Base-by-base conservation (phyloP, 1,140 invertebrate species). In the Eriocheir sinensis region DNA sequence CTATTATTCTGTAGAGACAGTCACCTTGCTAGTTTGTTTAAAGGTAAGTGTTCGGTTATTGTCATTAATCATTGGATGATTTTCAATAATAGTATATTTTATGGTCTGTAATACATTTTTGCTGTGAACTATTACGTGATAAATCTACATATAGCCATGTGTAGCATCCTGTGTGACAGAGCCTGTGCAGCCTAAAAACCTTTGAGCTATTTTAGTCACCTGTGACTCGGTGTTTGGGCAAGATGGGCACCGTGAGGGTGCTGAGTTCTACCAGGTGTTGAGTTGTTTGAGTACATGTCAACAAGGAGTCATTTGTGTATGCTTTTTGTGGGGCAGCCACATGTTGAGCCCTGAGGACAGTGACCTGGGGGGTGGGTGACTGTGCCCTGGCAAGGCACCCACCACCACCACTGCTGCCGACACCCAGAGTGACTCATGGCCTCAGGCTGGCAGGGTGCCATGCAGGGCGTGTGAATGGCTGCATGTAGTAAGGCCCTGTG, bases 1-100 rank as follows among this genome's bases (percentile, higher is more conserved):
- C 86, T 99, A 99, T 97, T 99, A 99, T 97, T 99, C 99, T 95
- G 99, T 99, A 88, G 99, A 99, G 97, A 99, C 99, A 92, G 99
- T 99, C 96, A 99, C 99, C 96, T 97, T 99, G 96, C 98, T 99
- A 96, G 99, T 99, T 96, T 99, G 99, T 90, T 97, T 99, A 72
- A 99, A 99, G 98, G 99, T 99, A 97, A 96, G 96, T 96, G 30
- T n/a, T n/a, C n/a, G n/a, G n/a, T n/a, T n/a, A n/a, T n/a, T n/a
- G n/a, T n/a, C n/a, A n/a, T n/a, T n/a, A n/a, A n/a, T n/a, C n/a
- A n/a, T n/a, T n/a, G n/a, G n/a, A n/a, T n/a, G n/a, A n/a, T n/a
- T n/a, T n/a, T n/a, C n/a, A n/a, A n/a, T n/a, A n/a, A n/a, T n/a
- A n/a, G n/a, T n/a, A n/a, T n/a, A n/a, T n/a, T n/a, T n/a, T n/a